Evolutionary conservation across 2,797 vertebrate genomes (phyloP), one percentile per base, ranked within the genome.

Genomic region (Menidia menidia): DNA sequence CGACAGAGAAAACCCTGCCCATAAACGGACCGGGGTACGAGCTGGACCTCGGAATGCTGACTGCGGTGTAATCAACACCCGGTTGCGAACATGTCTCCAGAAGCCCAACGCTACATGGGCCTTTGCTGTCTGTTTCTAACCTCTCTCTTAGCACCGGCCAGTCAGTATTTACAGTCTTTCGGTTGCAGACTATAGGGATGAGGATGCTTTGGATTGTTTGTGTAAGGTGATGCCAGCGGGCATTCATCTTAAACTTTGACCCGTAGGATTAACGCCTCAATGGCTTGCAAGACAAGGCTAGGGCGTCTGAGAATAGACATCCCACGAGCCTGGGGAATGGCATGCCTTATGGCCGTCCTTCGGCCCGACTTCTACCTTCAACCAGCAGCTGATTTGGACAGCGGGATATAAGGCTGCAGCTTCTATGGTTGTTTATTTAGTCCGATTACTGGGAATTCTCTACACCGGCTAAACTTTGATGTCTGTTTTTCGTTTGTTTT

Each of bases 41-140:
- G 81, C 82, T 79, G 64, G 87, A 81, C 66, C 43, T 45, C 53
- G 78, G 87, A 90, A 90, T 75, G 93, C 93, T 94, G 93, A 94
- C 80, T n/a, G 66, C 5, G 19, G 51, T 0, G 86, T 89, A 93
- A 93, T 64, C 42, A 7, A 89, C 68, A 89, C 91, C 80, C 19
- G 3, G 31, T 58, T 33, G 12, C 19, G 31, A 47, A n/a, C 14
- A 1, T 19, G 14, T 25, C 6, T 10, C 42, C 69, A 47, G n/a
- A 54, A 71, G 51, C 25, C 9, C 9, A 39, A 39, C 10, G 35
- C 35, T 39, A 39, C 7, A 39, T 39, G 10, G 7, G 15, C 12
- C 47, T 25, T 50, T 12, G 2, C 18, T 19, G 9, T 19, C 8
- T 19, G 2, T 10, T 50, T 45, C 12, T 12, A 30, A 51, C 25